phyloP scores from a whole-genome alignment of 2,797 vertebrate species.

The Remorina albescens region DNA sequence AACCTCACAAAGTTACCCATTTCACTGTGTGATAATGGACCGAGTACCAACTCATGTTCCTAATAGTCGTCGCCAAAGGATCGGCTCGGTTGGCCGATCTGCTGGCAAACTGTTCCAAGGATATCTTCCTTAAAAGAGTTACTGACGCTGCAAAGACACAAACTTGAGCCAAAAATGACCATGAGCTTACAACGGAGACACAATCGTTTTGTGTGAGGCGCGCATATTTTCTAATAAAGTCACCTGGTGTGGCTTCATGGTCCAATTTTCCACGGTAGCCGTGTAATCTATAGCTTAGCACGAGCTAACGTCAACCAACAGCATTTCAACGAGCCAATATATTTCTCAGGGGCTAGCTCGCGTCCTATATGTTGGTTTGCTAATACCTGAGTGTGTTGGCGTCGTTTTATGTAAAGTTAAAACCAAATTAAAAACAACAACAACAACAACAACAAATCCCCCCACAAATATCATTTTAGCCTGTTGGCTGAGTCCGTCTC shows the following conservation, averaged over 20 bases:
- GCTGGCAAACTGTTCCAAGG: background rate
- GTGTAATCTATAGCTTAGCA: conserved; percentile 35
- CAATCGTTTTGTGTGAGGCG: fast-evolving
- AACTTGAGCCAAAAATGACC: background rate
- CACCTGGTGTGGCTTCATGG: background rate
- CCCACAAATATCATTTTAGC: fast-evolving
- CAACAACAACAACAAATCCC: too few relatives aligned
- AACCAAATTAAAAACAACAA: fast-evolving
- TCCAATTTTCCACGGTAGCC: conserved; percentile 23
- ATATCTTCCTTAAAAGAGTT: background rate
- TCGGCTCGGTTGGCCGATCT: too few relatives aligned
- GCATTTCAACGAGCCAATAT: conserved; percentile 18
- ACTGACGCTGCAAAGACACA: background rate
- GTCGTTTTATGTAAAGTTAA: fast-evolving
- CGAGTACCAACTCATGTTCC: background rate
- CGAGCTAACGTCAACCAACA: conserved; percentile 40
- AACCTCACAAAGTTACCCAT: background rate
- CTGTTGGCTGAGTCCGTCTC: background rate
- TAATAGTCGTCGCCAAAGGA: background rate
- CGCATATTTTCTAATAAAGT: background rate
- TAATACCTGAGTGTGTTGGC: fast-evolving
- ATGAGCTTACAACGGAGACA: fast-evolving
- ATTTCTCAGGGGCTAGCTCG: background rate
- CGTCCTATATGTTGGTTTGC: too few relatives aligned
- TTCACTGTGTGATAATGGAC: background rate